These are phyloP conservation scores for Hemistola chrysoprasaria DNA, from an alignment of 2,888 invertebrate genomes.

Conservation along the genomic window DNA sequence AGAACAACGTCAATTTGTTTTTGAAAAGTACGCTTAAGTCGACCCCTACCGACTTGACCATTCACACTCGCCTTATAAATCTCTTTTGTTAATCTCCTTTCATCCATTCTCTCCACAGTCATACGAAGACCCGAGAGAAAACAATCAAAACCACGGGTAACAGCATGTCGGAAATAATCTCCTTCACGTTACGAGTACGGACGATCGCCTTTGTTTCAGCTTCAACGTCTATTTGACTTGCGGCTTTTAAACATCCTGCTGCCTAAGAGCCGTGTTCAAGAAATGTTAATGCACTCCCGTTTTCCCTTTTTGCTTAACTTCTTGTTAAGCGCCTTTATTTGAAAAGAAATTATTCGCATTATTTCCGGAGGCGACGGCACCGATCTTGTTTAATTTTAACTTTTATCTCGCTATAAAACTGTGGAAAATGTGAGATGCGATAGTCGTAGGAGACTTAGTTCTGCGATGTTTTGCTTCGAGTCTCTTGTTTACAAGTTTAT, in stretches of 20 bases:
- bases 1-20: too few species aligned
- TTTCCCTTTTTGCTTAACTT: slow-evolving; percentile 30
- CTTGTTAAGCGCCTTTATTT: slow-evolving; percentile 24
- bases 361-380: slow-evolving; percentile 29
- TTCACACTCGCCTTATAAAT: too few species aligned
- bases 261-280: slow-evolving; percentile 36
- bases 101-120: not conserved
- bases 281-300: slow-evolving; percentile 46
- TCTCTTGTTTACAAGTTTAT: too few species aligned
- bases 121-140: too few species aligned
- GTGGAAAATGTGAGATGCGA: not conserved
- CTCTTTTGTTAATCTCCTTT: too few species aligned
- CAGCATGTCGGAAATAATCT: too few species aligned
- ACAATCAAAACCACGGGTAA: too few species aligned
- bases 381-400: slow-evolving; percentile 35
- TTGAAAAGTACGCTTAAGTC: too few species aligned
- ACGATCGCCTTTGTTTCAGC: slow-evolving; percentile 40
- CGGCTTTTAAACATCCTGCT: slow-evolving; percentile 45
- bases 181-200: slow-evolving; percentile 27
- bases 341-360: slow-evolving; percentile 42
- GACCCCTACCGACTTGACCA: too few species aligned
- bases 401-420: slow-evolving; percentile 18
- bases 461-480: too few species aligned
- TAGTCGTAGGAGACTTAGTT: too few species aligned
- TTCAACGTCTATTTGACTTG: slow-evolving; percentile 49